Percentiles rank a stretch among this genome's conserved stretches.
Conservation (phyloP, 2,888 invertebrate species). For the Liodrosophila aerea region DNA sequence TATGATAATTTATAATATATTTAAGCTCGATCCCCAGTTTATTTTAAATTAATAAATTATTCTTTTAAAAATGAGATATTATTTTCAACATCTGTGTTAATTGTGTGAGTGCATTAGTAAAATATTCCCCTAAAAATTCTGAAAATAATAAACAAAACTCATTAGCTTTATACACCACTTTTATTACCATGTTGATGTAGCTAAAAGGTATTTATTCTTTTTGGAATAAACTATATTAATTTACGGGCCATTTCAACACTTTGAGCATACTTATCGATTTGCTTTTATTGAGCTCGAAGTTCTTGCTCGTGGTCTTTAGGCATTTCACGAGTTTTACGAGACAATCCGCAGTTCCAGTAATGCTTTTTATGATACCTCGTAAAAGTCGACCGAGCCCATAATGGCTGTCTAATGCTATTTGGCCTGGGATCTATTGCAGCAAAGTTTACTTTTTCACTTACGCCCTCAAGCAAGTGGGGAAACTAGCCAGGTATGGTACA, state of each 20-base stretch:
- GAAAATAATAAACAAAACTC: neutral
- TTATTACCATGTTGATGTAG: neutral
- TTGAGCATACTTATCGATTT: constrained; percentile 69
- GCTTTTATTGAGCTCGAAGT: constrained; percentile 54
- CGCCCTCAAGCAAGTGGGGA: constrained; percentile 9
- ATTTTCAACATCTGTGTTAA: no score
- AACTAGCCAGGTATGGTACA: constrained; percentile 36
- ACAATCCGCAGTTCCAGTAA: constrained; percentile 56
- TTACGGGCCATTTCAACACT: constrained; percentile 59
- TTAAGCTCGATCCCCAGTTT: no score
- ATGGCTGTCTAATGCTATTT: constrained; percentile 73
- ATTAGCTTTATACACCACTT: neutral
- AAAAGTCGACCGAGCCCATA: constrained; percentile 68
- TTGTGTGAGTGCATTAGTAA: no score
- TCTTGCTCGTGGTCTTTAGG: constrained; percentile 3
- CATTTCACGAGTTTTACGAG: constrained; percentile 62
- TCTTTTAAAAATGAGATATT: no score
- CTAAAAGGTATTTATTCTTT: neutral
- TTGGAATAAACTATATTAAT: constrained; percentile 34
- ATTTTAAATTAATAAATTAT: no score
- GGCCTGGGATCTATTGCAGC: constrained; percentile 37
- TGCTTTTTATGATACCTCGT: constrained; percentile 69
- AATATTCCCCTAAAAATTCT: no score
- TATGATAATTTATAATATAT: no score
- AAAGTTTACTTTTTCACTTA: constrained; percentile 60